Evolutionary conservation across 2,888 invertebrate species (phyloP), one percentile per base, ranked within the genome.

Genomic region (Pegoplata infirma): DNA sequence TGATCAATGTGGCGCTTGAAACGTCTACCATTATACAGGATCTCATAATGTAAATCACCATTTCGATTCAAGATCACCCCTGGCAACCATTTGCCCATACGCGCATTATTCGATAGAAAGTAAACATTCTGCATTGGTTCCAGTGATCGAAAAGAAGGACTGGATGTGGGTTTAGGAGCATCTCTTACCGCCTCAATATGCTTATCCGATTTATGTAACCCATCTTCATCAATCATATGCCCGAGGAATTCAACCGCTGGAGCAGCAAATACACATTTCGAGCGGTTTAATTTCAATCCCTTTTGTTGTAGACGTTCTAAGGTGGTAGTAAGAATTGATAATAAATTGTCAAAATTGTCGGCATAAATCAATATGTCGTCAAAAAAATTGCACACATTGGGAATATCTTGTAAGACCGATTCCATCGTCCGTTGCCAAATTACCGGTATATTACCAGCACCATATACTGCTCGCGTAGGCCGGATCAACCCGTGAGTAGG

Each of bases 371-470:
- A 21, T 5, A 59, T 66, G 10, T 73, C 64, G 14, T 73, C 49
- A 25, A 73, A 74, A 44, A 74, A 72, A 51, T 6, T 55, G 14
- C 53, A n/a, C 1, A 63, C 58, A 5, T 51, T 66, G 8, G 64
- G 58, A 6, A 58, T 40, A 5, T 44, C 64, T 7, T 17, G 16
- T 17, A 73, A 10, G 1, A 58, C 2, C 1, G 0, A 14, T 10
- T 73, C 64, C 47, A 73, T 73, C 1, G 21, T 12, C 5, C 73
- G 56, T 44, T 73, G 73, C 56, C 51, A 73, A 1, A 66, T 66
- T 17, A 63, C 71, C 2, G 71, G 71, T 12, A 71, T 63, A 19
- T 36, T 63, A 3, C 55, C 47, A 1, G 73, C 73, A 12, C 58
- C 58, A n/a, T 66, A 73, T 5, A 73, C 73, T 32, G 64, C 58